phyloP scores from a whole-genome alignment of 2,113 vertebrate genomes.

The Melanostigma gelatinosum region DNA sequence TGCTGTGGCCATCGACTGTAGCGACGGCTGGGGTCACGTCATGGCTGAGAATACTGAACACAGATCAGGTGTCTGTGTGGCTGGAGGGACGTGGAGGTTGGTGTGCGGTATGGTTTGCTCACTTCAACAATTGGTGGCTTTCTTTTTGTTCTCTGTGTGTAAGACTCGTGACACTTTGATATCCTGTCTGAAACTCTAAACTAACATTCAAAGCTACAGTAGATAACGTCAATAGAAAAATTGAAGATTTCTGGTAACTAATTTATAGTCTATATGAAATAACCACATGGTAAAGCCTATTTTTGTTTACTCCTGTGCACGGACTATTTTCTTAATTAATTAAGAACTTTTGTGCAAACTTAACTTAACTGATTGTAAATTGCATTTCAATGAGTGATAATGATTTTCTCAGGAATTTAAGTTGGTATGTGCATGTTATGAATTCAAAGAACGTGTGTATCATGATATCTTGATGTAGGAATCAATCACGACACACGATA shows the following conservation, averaged over 20 bases:
- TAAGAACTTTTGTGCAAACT: neutral
- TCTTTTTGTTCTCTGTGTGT: neutral
- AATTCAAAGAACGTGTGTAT: neutral
- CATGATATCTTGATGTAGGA: no score
- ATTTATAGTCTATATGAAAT: neutral
- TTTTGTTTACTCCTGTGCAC: no score
- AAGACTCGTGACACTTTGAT: neutral
- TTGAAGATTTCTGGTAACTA: no score
- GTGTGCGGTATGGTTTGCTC: neutral
- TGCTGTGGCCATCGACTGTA: constrained; percentile 2
- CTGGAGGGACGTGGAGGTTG: neutral
- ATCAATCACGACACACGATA: neutral
- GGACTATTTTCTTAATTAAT: neutral
- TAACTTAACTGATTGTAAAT: neutral
- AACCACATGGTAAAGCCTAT: neutral
- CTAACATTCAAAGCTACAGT: neutral
- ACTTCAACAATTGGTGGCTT: neutral
- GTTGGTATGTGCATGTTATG: neutral
- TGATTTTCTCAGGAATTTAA: neutral
- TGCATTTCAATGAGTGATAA: neutral
- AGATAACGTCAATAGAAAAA: neutral
- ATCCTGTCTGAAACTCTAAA: neutral
- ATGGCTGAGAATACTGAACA: constrained; percentile 37
- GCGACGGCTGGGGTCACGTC: constrained; percentile 3
- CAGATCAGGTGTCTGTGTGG: constrained; percentile 1